A percentile compares a stretch with the other conserved stretches of the same genome.
These are phyloP conservation scores for Watsonalla cultraria DNA, from an alignment of 2,888 invertebrate species.

Conservation along the genomic window DNA sequence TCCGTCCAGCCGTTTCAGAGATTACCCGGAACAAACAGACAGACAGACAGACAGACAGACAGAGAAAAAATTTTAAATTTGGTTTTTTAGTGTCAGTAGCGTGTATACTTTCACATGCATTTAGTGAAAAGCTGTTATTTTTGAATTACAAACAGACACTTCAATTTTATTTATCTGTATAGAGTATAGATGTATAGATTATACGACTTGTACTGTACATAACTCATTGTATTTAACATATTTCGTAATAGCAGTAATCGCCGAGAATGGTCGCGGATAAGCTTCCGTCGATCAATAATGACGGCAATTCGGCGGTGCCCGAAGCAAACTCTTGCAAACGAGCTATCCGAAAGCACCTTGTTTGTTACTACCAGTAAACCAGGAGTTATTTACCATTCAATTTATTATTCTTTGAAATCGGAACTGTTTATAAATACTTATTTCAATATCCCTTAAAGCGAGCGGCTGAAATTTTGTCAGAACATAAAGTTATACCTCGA, in stretches of 20 bases:
- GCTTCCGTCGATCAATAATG: constrained; percentile 36
- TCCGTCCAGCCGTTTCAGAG: too few relatives aligned
- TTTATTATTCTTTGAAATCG: constrained; percentile 25
- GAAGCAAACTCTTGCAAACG: constrained; percentile 26
- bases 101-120: too few relatives aligned
- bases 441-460: too few relatives aligned
- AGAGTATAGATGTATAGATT: too few relatives aligned
- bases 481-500: neutral
- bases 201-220: neutral
- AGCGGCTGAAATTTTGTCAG: too few relatives aligned
- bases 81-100: too few relatives aligned
- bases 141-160: too few relatives aligned
- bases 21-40: too few relatives aligned
- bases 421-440: neutral
- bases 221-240: neutral
- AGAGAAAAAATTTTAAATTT: too few relatives aligned
- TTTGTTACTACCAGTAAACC: constrained; percentile 42
- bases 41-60: too few relatives aligned
- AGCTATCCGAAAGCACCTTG: constrained; percentile 20
- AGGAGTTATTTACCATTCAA: constrained; percentile 40
- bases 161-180: too few relatives aligned
- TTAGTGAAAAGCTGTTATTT: too few relatives aligned
- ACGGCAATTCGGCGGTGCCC: constrained; percentile 38
- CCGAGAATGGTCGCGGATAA: constrained; percentile 16
- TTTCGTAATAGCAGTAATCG: neutral